Conservation (phyloP, 1,140 invertebrate genomes). For the Bombus fervidus region DNA sequence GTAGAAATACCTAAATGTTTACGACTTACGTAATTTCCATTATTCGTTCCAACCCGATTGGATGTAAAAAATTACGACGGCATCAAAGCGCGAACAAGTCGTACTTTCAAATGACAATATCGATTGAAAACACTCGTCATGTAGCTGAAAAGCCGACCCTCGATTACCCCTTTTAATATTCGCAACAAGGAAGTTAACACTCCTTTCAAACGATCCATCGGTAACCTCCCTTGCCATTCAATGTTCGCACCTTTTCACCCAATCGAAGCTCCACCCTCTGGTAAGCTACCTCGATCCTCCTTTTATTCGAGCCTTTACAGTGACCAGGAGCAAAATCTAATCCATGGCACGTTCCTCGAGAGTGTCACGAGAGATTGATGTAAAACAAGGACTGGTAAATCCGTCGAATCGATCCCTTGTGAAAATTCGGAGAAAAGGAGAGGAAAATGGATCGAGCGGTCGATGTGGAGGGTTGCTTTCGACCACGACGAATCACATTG, state of each 20-base stretch:
- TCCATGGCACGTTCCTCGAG: not conserved
- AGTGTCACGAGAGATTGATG: constrained; percentile 5
- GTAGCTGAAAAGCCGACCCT: not conserved
- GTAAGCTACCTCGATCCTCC: not conserved
- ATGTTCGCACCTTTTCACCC: not conserved
- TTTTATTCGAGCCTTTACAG: not conserved
- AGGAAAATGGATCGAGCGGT: not conserved
- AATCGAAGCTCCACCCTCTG: not conserved
- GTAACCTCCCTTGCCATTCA: not conserved
- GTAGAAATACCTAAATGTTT: not conserved
- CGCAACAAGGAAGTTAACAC: not conserved
- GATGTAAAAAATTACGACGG: no score
- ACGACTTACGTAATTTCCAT: not conserved
- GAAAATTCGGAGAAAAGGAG: not conserved
- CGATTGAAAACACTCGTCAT: not conserved
- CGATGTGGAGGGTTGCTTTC: not conserved
- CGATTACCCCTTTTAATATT: not conserved
- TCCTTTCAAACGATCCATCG: not conserved
- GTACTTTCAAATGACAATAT: not conserved
- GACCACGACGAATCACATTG: constrained; percentile 27
- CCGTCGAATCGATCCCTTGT: not conserved
- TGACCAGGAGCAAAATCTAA: constrained; percentile 8
- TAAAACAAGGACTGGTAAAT: constrained; percentile 6
- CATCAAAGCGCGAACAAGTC: not conserved
- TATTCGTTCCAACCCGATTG: not conserved